A percentile compares a stretch with the other conserved stretches of the same genome.
Conservation (phyloP, 1,140 invertebrate genomes). For the Argopecten irradians region DNA sequence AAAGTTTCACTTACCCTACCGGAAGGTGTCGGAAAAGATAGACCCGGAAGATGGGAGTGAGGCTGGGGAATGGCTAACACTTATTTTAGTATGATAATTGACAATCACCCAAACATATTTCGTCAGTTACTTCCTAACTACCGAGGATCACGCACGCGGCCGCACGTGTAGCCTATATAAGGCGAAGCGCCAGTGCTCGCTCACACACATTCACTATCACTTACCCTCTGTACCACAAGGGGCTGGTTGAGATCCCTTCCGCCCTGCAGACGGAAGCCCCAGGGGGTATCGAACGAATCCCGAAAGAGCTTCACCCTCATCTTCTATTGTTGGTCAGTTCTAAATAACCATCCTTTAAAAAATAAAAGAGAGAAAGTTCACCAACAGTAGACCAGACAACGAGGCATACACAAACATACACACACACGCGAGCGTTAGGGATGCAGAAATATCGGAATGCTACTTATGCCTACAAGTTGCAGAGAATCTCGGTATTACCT, state of each 20-base stretch:
- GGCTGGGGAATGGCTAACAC: slow-evolving; percentile 6
- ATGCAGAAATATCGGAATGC: slow-evolving; percentile 30
- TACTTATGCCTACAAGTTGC: slow-evolving; percentile 38
- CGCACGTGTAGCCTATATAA: slow-evolving; percentile 52
- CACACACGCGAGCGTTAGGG: not conserved
- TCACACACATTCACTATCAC: slow-evolving; percentile 46
- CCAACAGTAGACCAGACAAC: slow-evolving; percentile 39
- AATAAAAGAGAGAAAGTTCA: slow-evolving; percentile 37
- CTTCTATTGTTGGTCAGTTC: slow-evolving; percentile 52
- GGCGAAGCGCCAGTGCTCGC: slow-evolving; percentile 38
- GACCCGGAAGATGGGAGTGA: slow-evolving; percentile 4
- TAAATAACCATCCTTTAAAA: slow-evolving; percentile 50
- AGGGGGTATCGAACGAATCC: slow-evolving; percentile 86
- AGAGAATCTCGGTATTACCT: slow-evolving; percentile 25
- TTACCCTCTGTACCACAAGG: slow-evolving; percentile 93
- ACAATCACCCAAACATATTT: slow-evolving; percentile 46
- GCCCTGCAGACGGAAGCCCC: slow-evolving; percentile 94
- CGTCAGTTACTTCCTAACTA: slow-evolving; percentile 45
- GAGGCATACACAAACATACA: slow-evolving; percentile 38
- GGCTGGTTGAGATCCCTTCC: slow-evolving; percentile 92
- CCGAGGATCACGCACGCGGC: slow-evolving; percentile 38
- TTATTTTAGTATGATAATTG: slow-evolving; percentile 42
- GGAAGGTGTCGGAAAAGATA: not conserved
- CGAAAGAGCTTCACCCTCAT: slow-evolving; percentile 81
- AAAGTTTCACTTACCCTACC: not conserved